Evolutionary conservation across 1,140 invertebrate species (phyloP).

Genomic region (Diorhabda elongata): DNA sequence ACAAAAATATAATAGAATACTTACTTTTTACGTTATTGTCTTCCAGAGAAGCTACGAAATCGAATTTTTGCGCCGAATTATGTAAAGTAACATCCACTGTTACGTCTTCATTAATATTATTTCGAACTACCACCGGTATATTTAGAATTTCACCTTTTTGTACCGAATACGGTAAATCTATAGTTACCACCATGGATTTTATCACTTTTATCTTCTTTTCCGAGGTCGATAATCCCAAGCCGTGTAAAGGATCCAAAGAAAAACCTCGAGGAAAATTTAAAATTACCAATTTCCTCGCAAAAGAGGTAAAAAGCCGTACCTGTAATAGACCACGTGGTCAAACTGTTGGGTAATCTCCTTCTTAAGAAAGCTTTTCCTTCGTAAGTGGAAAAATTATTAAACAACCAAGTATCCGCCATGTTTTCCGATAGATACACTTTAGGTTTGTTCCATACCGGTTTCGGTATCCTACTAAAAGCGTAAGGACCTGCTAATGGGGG

Average conservation of each 20-base stretch:
- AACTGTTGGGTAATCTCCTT: constrained; percentile 74
- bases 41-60: constrained; percentile 73
- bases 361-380: constrained; percentile 57
- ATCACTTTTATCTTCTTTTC: constrained; percentile 77
- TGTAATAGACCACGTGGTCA: constrained; percentile 89
- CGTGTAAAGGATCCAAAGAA: constrained; percentile 77
- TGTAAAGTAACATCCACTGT: constrained; percentile 79
- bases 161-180: constrained; percentile 82
- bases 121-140: constrained; percentile 88
- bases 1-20: not conserved
- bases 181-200: constrained; percentile 80
- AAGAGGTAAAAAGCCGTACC: not conserved
- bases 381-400: constrained; percentile 67
- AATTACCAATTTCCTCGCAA: not conserved
- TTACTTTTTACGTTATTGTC: constrained; percentile 57
- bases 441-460: constrained; percentile 72
- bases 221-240: constrained; percentile 74
- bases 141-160: constrained; percentile 87
- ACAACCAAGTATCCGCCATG: constrained; percentile 77
- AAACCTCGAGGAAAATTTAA: constrained; percentile 62
- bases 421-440: constrained; percentile 72
- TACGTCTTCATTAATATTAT: constrained; percentile 78
- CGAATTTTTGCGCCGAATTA: constrained; percentile 75
- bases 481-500: constrained; percentile 82
- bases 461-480: constrained; percentile 81